Evolutionary conservation across 1,140 invertebrate genomes (phyloP).

Genomic region (Antheraea pernyi): DNA sequence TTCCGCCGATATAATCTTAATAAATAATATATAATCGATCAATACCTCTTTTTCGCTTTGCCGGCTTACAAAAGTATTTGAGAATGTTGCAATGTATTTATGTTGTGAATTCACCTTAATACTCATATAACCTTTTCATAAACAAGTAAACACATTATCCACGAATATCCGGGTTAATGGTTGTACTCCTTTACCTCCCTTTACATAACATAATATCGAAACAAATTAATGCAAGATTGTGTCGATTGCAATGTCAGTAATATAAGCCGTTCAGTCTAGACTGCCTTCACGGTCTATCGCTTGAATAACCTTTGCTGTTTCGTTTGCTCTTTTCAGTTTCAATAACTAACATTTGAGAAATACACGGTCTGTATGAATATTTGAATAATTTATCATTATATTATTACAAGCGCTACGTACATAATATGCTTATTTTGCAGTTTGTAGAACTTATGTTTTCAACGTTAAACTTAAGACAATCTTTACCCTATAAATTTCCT

Average conservation of each 20-base stretch:
- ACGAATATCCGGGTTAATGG: too few relatives aligned
- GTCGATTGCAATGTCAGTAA: constrained; percentile 4
- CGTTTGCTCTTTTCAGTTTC: not conserved
- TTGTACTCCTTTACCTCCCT: too few relatives aligned
- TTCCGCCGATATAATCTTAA: too few relatives aligned
- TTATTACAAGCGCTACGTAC: not conserved
- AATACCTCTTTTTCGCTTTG: too few relatives aligned
- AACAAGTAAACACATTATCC: too few relatives aligned
- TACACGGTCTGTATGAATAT: not conserved
- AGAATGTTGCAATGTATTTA: too few relatives aligned
- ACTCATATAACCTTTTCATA: too few relatives aligned
- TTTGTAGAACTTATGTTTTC: not conserved
- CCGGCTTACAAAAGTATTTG: too few relatives aligned
- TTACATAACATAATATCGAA: not conserved
- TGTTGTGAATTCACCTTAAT: too few relatives aligned
- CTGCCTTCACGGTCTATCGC: constrained; percentile 12
- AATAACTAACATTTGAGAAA: not conserved
- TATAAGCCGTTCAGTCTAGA: constrained; percentile 8
- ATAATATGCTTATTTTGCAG: not conserved
- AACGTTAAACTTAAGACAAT: too few relatives aligned
- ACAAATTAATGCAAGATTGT: not conserved
- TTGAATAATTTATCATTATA: constrained; percentile 1
- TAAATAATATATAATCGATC: too few relatives aligned
- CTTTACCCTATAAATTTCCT: too few relatives aligned
- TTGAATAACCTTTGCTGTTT: constrained; percentile 7